phyloP scores from a whole-genome alignment of 2,113 vertebrate genomes.

The Platysternon megacephalum region DNA sequence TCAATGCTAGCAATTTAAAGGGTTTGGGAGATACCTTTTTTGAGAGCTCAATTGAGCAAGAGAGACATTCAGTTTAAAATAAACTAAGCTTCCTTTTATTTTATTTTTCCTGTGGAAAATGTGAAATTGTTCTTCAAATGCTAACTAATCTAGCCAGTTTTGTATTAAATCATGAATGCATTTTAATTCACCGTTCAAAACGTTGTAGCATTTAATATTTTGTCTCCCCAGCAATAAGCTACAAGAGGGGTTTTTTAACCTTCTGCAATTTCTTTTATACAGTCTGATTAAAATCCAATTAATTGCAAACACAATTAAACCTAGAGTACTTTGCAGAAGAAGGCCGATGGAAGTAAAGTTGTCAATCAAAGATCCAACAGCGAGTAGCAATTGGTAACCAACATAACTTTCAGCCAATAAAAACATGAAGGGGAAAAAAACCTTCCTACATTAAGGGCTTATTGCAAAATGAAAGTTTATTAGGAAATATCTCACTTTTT shows the following conservation, averaged over 20 bases:
- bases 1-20: conserved; percentile 69
- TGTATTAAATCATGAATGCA: conserved; percentile 65
- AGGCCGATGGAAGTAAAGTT: conserved; percentile 26
- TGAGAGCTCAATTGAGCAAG: conserved; percentile 55
- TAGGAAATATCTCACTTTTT: conserved; percentile 61
- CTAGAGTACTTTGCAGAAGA: conserved; percentile 41
- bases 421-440: conserved; percentile 33
- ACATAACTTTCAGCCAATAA: conserved; percentile 45
- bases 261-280: conserved; percentile 58
- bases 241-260: neutral
- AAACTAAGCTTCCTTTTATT: conserved; percentile 31
- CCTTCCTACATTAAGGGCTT: neutral
- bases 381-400: conserved; percentile 14
- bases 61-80: conserved; percentile 61
- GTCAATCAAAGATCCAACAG: conserved; percentile 43
- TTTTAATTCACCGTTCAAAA: conserved; percentile 73
- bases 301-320: conserved; percentile 72
- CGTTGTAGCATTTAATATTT: conserved; percentile 60
- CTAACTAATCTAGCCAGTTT: conserved; percentile 74
- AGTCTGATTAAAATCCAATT: conserved; percentile 72
- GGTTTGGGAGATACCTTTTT: conserved; percentile 64
- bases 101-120: neutral
- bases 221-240: conserved; percentile 53
- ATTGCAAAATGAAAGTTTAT: conserved; percentile 48
- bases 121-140: conserved; percentile 70